A percentile compares a stretch with the other conserved stretches of the same genome.
These are phyloP conservation scores for Monodelphis domestica DNA, from an alignment of 2,797 vertebrate genomes.

Conservation along the genomic window DNA sequence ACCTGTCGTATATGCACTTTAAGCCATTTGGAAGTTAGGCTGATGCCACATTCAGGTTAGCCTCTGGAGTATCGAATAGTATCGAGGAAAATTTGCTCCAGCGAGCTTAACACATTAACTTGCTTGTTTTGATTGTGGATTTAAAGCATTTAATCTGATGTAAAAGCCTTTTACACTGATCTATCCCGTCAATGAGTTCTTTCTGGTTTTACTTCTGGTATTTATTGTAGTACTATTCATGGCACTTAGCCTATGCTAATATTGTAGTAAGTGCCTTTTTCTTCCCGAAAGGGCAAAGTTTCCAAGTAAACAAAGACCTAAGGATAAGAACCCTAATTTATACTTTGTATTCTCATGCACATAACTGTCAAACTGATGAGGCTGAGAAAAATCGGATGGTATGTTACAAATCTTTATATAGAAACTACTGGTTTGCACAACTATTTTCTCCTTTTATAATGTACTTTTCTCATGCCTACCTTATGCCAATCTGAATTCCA, in stretches of 20 bases:
- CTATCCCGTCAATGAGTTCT: background rate
- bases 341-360: background rate
- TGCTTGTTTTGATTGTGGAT: background rate
- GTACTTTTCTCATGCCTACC: background rate
- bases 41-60: background rate
- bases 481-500: background rate
- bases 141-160: background rate
- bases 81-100: background rate
- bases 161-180: background rate
- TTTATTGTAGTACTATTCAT: background rate
- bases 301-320: background rate
- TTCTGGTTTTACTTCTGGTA: background rate
- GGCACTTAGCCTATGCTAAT: background rate
- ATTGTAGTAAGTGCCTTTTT: background rate
- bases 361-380: background rate
- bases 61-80: background rate
- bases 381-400: background rate
- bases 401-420: background rate
- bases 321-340: background rate
- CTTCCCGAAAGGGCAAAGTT: background rate
- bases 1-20: no score
- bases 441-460: background rate
- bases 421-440: background rate
- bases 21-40: background rate
- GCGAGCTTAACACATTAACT: background rate